Evolutionary conservation across 2,113 vertebrate genomes (phyloP).

Genomic region (Kryptolebias marmoratus): DNA sequence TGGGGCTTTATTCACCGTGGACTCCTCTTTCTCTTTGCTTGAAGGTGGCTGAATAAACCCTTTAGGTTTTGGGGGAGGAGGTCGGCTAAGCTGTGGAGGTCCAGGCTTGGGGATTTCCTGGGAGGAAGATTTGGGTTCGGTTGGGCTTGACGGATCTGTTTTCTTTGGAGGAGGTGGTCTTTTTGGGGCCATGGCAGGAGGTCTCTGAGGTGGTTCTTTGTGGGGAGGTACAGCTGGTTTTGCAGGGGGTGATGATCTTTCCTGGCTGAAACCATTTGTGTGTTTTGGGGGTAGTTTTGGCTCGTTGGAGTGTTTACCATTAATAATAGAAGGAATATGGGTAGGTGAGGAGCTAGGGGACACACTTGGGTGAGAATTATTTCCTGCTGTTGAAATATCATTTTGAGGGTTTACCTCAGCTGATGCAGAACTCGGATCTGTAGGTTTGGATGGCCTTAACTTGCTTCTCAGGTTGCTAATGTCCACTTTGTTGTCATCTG

Average conservation of each 20-base stretch:
- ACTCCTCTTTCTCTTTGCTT: slow-evolving; percentile 82
- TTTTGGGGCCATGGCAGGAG: slow-evolving; percentile 84
- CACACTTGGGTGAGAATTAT: slow-evolving; percentile 21
- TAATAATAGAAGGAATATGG: slow-evolving; percentile 53
- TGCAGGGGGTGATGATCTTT: slow-evolving; percentile 51
- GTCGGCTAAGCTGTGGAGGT: slow-evolving; percentile 75
- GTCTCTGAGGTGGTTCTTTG: slow-evolving; percentile 84
- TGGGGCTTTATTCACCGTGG: slow-evolving; percentile 82
- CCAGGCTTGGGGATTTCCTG: slow-evolving; percentile 71
- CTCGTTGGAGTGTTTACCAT: slow-evolving; percentile 68
- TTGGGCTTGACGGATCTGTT: slow-evolving; percentile 66
- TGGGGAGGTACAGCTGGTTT: slow-evolving; percentile 70
- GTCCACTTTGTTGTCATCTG: slow-evolving; percentile 86
- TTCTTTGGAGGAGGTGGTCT: slow-evolving; percentile 96
- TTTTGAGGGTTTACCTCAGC: slow-evolving; percentile 52
- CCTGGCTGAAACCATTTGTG: slow-evolving; percentile 78
- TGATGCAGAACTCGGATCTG: slow-evolving; percentile 72
- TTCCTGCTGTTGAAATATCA: slow-evolving; percentile 19
- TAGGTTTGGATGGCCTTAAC: slow-evolving; percentile 89
- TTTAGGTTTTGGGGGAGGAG: slow-evolving; percentile 93
- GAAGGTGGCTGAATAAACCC: slow-evolving; percentile 64
- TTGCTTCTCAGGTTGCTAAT: slow-evolving; percentile 94
- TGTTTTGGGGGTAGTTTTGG: slow-evolving; percentile 79
- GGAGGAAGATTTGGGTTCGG: slow-evolving; percentile 72
- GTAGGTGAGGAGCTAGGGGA: slow-evolving; percentile 38